These are phyloP conservation scores for Muntiacus muntjak DNA, from an alignment of 2,113 vertebrate species.

Conservation along the genomic window DNA sequence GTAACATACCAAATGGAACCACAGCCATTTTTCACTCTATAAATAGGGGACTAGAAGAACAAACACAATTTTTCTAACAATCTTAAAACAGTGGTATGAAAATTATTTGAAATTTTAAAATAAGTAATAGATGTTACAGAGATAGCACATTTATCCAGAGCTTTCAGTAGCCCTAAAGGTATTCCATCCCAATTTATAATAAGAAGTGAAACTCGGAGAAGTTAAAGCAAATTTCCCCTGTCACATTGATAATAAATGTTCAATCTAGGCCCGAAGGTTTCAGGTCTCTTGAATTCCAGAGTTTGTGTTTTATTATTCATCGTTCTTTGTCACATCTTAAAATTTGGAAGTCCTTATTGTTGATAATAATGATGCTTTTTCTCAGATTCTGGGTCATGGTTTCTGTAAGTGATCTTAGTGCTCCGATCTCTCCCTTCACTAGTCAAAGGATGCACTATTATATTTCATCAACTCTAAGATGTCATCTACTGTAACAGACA, in stretches of 20 bases:
- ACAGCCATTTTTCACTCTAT: not conserved
- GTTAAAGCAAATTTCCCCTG: not conserved
- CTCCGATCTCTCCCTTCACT: not conserved
- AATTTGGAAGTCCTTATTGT: not conserved
- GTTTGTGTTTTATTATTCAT: not conserved
- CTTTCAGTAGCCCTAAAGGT: not conserved
- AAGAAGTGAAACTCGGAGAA: not conserved
- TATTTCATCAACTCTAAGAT: not conserved
- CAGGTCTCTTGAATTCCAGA: not conserved
- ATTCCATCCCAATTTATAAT: not conserved
- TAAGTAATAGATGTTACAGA: not conserved
- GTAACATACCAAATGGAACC: not conserved
- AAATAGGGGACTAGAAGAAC: not conserved
- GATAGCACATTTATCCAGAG: not conserved
- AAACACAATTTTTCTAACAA: not conserved
- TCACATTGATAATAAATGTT: not conserved
- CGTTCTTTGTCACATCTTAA: not conserved
- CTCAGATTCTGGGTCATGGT: not conserved
- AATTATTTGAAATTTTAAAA: not conserved
- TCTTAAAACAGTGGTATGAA: not conserved
- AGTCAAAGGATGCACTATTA: not conserved
- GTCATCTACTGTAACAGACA: not conserved
- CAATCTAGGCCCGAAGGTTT: not conserved
- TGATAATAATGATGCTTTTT: not conserved
- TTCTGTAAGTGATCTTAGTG: not conserved